phyloP scores from a whole-genome alignment of 2,797 vertebrate genomes.

The Brotogeris chrysoptera region DNA sequence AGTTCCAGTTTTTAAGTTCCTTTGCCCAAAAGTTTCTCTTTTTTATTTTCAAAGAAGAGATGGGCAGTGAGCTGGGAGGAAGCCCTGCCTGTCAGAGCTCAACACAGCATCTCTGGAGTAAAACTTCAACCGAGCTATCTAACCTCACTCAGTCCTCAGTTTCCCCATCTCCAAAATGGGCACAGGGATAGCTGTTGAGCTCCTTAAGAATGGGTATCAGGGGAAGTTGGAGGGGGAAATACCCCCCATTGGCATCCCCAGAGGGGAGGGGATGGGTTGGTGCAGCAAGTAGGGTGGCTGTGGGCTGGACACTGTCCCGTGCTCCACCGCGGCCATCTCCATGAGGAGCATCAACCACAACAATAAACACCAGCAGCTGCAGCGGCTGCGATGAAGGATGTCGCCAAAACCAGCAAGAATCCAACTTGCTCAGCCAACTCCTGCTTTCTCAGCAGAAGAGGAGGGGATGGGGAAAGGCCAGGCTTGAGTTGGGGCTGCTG shows the following conservation, averaged over 20 bases:
- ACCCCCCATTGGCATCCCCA: too few relatives aligned
- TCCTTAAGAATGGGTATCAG: neutral
- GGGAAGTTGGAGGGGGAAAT: neutral
- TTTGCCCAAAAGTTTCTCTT: neutral
- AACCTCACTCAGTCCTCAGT: neutral
- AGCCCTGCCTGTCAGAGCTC: neutral
- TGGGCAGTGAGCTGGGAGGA: neutral
- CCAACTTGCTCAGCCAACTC: conserved; percentile 48
- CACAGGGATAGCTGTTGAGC: rapidly evolving
- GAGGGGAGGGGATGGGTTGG: neutral
- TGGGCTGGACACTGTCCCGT: neutral
- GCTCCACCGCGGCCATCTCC: neutral
- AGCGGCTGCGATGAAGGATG: neutral
- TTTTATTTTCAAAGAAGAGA: neutral
- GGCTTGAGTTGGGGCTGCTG: neutral
- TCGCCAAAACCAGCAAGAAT: conserved; percentile 24
- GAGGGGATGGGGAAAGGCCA: neutral
- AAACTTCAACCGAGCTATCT: neutral
- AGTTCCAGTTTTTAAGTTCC: neutral
- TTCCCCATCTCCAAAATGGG: neutral
- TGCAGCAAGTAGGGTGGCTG: neutral
- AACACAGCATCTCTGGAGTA: neutral
- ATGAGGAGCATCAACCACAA: conserved; percentile 38
- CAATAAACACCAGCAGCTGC: conserved; percentile 72
- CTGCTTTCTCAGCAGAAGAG: conserved; percentile 38